Evolutionary conservation across 1,140 invertebrate genomes (phyloP).

Genomic region (Aphelinus atriplicis): DNA sequence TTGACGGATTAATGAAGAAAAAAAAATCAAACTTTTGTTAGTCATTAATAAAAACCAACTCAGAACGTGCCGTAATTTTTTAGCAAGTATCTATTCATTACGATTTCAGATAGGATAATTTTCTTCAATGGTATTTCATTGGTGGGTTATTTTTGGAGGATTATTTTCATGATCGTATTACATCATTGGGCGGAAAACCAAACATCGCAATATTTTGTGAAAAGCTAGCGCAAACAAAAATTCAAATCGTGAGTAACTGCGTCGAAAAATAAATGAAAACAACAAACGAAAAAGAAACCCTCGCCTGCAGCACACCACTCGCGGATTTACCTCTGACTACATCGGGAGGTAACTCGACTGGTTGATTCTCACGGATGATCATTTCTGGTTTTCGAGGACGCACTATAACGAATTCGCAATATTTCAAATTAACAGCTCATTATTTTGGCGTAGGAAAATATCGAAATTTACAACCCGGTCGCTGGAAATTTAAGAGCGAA

Average conservation of each 20-base stretch:
- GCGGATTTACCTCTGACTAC: conserved; percentile 83
- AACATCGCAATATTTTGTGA: background rate
- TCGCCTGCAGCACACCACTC: conserved; percentile 32
- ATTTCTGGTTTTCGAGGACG: conserved; percentile 82
- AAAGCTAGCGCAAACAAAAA: conserved; percentile 10
- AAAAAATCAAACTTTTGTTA: conserved; percentile 34
- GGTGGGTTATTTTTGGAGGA: too few relatives aligned
- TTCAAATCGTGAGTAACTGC: background rate
- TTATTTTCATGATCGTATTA: background rate
- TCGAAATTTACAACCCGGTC: too few relatives aligned
- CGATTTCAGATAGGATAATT: too few relatives aligned
- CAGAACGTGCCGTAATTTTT: too few relatives aligned
- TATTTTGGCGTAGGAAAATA: too few relatives aligned
- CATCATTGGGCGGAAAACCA: too few relatives aligned
- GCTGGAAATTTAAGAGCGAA: too few relatives aligned
- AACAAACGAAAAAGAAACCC: conserved; percentile 13
- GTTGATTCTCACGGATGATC: conserved; percentile 92
- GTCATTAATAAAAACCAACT: conserved; percentile 3
- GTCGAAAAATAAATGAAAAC: background rate
- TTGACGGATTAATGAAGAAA: conserved; percentile 5
- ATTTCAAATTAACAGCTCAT: too few relatives aligned
- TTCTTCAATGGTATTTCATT: too few relatives aligned
- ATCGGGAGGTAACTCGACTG: conserved; percentile 87
- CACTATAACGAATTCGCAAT: conserved; percentile 54
- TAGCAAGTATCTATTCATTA: too few relatives aligned